Conservation (phyloP, 2,888 invertebrate genomes). For the Tipula vernalis region DNA sequence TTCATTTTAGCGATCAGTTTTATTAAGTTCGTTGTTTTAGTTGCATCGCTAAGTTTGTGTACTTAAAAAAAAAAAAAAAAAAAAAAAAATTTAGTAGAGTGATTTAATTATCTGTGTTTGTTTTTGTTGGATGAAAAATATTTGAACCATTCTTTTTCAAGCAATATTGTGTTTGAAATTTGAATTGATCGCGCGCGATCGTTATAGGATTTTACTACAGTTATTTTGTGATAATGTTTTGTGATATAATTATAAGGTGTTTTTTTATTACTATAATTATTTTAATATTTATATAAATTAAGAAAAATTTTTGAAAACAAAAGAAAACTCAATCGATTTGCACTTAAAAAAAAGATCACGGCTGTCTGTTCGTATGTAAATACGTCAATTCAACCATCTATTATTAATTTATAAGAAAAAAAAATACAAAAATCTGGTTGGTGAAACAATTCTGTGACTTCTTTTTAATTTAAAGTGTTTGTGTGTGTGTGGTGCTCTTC, state of each 20-base stretch:
- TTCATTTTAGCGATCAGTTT: not conserved
- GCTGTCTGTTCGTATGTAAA: not conserved
- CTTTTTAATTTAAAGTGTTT: not conserved
- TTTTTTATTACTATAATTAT: not conserved
- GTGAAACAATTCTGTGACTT: not conserved
- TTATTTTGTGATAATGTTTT: slow-evolving; percentile 5
- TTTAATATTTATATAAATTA: not conserved
- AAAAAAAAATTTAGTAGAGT: not conserved
- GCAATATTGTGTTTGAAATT: not conserved
- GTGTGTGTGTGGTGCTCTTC: not conserved
- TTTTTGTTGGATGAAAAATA: not conserved
- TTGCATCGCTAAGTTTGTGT: not conserved
- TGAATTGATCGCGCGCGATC: not conserved
- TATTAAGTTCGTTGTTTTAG: not conserved
- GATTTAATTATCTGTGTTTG: not conserved
- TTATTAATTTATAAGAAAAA: not conserved
- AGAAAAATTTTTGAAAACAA: not conserved
- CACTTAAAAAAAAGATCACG: not conserved
- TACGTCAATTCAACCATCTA: not conserved
- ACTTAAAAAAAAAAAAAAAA: not conserved
- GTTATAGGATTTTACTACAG: not conserved
- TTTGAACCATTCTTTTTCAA: not conserved
- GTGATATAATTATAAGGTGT: slow-evolving; percentile 6
- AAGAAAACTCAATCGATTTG: not conserved
- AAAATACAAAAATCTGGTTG: not conserved